A percentile compares a stretch with the other conserved stretches of the same genome.
phyloP scores from a whole-genome alignment of 2,797 vertebrate genomes.

The Galago senegalensis region DNA sequence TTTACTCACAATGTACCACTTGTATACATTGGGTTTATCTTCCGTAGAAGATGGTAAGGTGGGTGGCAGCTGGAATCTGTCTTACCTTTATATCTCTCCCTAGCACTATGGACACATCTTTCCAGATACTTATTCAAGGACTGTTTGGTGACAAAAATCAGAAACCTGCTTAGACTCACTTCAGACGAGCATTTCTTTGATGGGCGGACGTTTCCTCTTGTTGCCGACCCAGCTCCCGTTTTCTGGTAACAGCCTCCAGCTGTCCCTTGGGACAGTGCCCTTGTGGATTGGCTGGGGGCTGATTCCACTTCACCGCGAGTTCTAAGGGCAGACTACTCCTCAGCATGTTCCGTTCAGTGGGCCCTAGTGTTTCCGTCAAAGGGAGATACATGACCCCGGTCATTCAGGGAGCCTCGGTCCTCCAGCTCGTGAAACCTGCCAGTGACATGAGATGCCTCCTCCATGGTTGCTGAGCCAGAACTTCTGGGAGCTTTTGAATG shows the following conservation, averaged over 20 bases:
- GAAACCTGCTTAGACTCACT: constrained; percentile 6
- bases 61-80: constrained; percentile 1
- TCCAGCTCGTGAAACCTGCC: background rate
- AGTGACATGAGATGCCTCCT: background rate
- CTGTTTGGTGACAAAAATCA: constrained; percentile 22
- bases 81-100: constrained; percentile 29
- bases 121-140: constrained; percentile 49
- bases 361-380: background rate
- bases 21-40: constrained; percentile 3
- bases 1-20: background rate
- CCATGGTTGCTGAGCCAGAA: background rate
- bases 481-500: background rate
- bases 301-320: background rate
- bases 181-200: background rate
- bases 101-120: background rate
- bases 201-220: background rate
- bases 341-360: background rate
- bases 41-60: constrained; percentile 37
- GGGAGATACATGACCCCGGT: background rate
- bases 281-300: background rate
- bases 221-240: background rate
- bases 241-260: background rate
- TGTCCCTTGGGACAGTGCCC: background rate
- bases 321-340: background rate
- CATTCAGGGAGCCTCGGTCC: background rate